phyloP scores from a whole-genome alignment of 2,797 vertebrate genomes.

The Cynodonichthys magdalenae region DNA sequence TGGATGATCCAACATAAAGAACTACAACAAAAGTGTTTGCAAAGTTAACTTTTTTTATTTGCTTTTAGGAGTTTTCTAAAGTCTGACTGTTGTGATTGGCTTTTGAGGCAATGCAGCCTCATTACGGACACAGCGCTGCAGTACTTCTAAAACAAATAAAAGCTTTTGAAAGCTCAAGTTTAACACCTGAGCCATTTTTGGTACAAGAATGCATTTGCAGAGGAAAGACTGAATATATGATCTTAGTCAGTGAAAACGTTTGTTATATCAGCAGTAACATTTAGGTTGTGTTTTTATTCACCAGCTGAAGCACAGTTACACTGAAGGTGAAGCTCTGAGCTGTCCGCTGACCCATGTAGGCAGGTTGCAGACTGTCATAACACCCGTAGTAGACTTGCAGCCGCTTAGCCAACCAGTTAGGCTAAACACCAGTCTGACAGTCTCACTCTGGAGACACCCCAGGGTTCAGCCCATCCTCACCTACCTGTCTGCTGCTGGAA shows the following conservation, averaged over 20 bases:
- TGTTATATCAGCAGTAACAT: constrained; percentile 2
- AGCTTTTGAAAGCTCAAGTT: not conserved
- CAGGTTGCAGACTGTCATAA: constrained; percentile 58
- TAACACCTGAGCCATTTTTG: not conserved
- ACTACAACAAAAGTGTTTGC: no score
- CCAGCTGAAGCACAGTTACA: constrained; percentile 12
- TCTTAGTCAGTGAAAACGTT: not conserved
- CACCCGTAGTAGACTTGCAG: constrained; percentile 36
- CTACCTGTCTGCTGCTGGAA: constrained; percentile 62
- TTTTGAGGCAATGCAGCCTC: no score
- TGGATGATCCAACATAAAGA: not conserved
- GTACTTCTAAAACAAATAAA: not conserved
- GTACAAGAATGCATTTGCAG: not conserved
- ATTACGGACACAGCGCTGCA: not conserved
- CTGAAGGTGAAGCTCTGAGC: constrained; percentile 10
- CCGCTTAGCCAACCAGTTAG: constrained; percentile 41
- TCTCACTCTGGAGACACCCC: constrained; percentile 42
- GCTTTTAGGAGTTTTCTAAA: no score
- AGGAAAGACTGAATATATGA: constrained; percentile 6
- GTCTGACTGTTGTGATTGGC: no score
- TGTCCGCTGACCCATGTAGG: constrained; percentile 54
- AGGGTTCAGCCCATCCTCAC: constrained; percentile 45
- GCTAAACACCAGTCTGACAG: constrained; percentile 56
- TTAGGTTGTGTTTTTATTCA: constrained; percentile 2
- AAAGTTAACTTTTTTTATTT: no score